Evolutionary conservation across 2,113 vertebrate species (phyloP).

Genomic region (Lepus europaeus): DNA sequence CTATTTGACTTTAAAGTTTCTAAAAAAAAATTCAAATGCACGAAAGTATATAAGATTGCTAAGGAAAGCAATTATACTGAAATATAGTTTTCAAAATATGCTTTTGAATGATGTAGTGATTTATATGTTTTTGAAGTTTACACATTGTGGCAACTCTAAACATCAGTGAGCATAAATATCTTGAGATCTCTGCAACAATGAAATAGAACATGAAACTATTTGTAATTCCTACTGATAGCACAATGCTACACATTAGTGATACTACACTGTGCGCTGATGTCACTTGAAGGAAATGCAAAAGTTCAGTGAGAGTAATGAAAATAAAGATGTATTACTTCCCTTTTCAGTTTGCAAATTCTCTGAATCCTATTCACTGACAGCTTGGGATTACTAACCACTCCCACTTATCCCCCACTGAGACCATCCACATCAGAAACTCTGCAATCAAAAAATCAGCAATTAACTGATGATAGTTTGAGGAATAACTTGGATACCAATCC

Average conservation of each 20-base stretch:
- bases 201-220: background rate
- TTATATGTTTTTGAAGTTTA: background rate
- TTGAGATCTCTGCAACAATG: constrained; percentile 21
- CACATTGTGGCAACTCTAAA: background rate
- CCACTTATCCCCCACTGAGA: background rate
- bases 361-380: background rate
- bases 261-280: background rate
- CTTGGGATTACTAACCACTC: background rate
- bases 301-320: background rate
- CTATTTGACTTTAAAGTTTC: background rate
- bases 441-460: background rate
- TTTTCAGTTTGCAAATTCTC: background rate
- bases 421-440: constrained; percentile 6
- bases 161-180: background rate
- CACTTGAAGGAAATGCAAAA: background rate
- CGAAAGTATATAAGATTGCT: background rate
- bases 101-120: background rate
- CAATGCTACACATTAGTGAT: background rate
- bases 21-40: background rate
- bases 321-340: background rate
- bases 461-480: background rate
- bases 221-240: background rate
- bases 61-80: constrained; percentile 19
- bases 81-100: background rate
- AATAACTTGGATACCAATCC: constrained; percentile 4